Evolutionary conservation across 2,888 invertebrate species (phyloP).

Genomic region (Lagria hirta): DNA sequence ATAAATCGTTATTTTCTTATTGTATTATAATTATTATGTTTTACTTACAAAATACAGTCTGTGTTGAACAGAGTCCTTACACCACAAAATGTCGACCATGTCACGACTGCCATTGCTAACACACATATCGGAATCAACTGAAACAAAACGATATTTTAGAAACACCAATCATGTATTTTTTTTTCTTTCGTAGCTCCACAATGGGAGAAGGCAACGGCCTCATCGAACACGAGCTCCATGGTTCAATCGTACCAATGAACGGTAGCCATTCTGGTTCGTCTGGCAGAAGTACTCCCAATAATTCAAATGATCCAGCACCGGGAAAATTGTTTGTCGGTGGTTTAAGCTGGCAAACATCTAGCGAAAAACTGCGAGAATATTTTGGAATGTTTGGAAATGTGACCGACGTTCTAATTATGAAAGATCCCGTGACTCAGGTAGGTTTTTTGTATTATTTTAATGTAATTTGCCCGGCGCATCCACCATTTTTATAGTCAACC

Average conservation of each 20-base stretch:
- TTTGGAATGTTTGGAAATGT: slow-evolving; percentile 91
- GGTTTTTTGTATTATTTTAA: slow-evolving; percentile 35
- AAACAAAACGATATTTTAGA: slow-evolving; percentile 17
- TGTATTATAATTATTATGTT: not conserved
- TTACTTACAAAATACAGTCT: slow-evolving; percentile 19
- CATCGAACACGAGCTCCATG: slow-evolving; percentile 59
- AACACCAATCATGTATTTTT: too few relatives aligned
- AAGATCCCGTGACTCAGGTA: slow-evolving; percentile 92
- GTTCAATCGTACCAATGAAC: slow-evolving; percentile 47
- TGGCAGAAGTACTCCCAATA: slow-evolving; percentile 73
- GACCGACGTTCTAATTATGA: slow-evolving; percentile 91
- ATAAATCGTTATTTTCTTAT: too few relatives aligned
- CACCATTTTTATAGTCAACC: too few relatives aligned
- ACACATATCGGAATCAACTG: slow-evolving; percentile 13
- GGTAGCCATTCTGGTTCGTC: slow-evolving; percentile 66
- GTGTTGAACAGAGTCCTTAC: slow-evolving; percentile 10
- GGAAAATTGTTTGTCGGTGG: slow-evolving; percentile 90
- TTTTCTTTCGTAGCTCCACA: slow-evolving; percentile 55
- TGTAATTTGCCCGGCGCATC: too few relatives aligned
- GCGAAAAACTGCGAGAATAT: slow-evolving; percentile 89
- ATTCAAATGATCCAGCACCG: slow-evolving; percentile 70
- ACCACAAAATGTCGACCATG: slow-evolving; percentile 2
- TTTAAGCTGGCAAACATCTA: slow-evolving; percentile 90
- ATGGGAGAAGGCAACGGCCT: slow-evolving; percentile 58
- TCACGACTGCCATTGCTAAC: not conserved